phyloP scores from a whole-genome alignment of 2,113 vertebrate species.

The Guaruba guarouba region DNA sequence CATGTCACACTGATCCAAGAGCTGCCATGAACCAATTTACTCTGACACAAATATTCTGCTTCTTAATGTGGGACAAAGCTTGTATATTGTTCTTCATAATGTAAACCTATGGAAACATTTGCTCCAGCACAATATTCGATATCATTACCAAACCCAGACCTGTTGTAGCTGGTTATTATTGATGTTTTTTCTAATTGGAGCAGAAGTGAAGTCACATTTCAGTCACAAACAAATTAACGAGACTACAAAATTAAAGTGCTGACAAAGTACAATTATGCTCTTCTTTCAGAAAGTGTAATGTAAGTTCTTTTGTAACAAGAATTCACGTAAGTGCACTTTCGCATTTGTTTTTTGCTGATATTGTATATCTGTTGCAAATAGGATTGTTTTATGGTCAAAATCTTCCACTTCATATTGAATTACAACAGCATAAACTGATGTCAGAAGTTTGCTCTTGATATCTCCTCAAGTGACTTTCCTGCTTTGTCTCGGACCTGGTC shows the following conservation, averaged over 20 bases:
- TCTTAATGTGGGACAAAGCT: neutral
- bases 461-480: neutral
- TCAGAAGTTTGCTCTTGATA: neutral
- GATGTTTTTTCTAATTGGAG: neutral
- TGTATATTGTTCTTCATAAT: neutral
- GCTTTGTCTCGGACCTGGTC: fast-evolving
- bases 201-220: neutral
- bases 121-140: neutral
- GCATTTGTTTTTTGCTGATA: neutral
- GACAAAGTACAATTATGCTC: neutral
- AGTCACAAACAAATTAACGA: neutral
- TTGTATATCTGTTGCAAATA: neutral
- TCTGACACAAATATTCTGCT: neutral
- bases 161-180: neutral
- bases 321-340: neutral
- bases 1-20: fast-evolving
- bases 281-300: neutral
- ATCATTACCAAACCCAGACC: neutral
- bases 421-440: neutral
- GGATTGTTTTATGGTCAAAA: neutral
- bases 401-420: neutral
- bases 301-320: neutral
- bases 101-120: neutral
- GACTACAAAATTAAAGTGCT: neutral
- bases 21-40: neutral